These are phyloP conservation scores for Eleutherodactylus coqui DNA, from an alignment of 2,797 vertebrate genomes.

Conservation along the genomic window DNA sequence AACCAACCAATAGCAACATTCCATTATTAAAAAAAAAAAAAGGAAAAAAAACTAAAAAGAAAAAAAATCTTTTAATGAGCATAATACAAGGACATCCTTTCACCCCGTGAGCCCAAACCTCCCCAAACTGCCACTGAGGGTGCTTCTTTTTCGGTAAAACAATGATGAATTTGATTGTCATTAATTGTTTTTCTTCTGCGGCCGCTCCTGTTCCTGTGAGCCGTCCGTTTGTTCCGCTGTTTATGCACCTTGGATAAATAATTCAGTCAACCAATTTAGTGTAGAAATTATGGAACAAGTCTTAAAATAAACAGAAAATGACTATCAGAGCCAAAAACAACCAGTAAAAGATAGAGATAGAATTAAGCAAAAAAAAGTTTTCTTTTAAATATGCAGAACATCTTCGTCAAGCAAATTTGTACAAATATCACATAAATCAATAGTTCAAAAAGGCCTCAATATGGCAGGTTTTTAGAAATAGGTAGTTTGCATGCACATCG, in stretches of 20 bases:
- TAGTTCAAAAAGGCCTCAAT: constrained; percentile 82
- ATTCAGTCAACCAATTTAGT: constrained; percentile 76
- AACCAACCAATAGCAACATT: constrained; percentile 53
- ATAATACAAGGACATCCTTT: constrained; percentile 58
- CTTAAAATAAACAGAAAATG: constrained; percentile 80
- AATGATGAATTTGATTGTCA: constrained; percentile 56
- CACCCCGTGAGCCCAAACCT: constrained; percentile 45
- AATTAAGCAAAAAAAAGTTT: constrained; percentile 78
- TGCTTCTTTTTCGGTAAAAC: constrained; percentile 28
- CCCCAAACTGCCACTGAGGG: constrained; percentile 28
- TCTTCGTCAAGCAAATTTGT: constrained; percentile 80
- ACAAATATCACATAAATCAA: constrained; percentile 83
- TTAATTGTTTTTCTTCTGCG: constrained; percentile 13
- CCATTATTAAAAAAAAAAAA: background rate
- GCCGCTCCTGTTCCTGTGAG: constrained; percentile 28
- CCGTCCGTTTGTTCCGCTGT: constrained; percentile 53
- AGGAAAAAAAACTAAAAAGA: background rate
- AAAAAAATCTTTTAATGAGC: constrained; percentile 48
- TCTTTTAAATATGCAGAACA: constrained; percentile 78
- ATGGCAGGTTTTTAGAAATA: constrained; percentile 85
- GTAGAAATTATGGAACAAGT: constrained; percentile 81
- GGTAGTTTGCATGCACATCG: constrained; percentile 85
- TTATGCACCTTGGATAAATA: constrained; percentile 80
- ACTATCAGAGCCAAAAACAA: constrained; percentile 70
- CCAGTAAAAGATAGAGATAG: constrained; percentile 77